These are phyloP conservation scores for Catostomus latipinnis DNA, from an alignment of 2,797 vertebrate genomes.

Conservation along the genomic window DNA sequence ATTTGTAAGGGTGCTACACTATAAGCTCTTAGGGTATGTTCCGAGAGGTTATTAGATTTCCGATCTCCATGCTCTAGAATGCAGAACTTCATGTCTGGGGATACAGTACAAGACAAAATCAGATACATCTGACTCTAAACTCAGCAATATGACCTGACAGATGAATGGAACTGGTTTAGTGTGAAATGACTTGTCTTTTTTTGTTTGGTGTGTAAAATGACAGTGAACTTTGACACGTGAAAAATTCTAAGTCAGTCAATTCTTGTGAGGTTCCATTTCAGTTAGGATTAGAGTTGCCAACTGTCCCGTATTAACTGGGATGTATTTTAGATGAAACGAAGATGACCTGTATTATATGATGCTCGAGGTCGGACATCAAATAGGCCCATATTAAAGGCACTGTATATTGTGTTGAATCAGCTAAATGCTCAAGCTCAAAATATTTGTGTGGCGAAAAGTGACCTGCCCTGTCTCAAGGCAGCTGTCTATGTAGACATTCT, in stretches of 20 bases:
- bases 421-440: too few relatives aligned
- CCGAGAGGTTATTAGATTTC: background rate
- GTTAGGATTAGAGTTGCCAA: too few relatives aligned
- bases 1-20: background rate
- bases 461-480: too few relatives aligned
- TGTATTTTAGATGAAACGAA: too few relatives aligned
- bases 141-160: slow-evolving; percentile 28
- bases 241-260: background rate
- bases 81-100: slow-evolving; percentile 31
- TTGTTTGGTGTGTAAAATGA: slow-evolving; percentile 16
- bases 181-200: slow-evolving; percentile 17
- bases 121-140: slow-evolving; percentile 14
- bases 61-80: background rate
- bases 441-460: too few relatives aligned
- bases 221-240: background rate
- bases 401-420: too few relatives aligned
- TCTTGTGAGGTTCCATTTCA: background rate
- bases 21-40: background rate
- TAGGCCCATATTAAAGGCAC: too few relatives aligned
- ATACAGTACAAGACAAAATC: background rate
- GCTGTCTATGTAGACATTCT: background rate
- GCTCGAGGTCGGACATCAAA: too few relatives aligned
- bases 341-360: too few relatives aligned
- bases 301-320: too few relatives aligned
- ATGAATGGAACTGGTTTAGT: slow-evolving; percentile 10